A percentile compares a stretch with the other conserved stretches of the same genome.
phyloP scores from a whole-genome alignment of 64 coral and sea anemone species.

The Stichodactyla helianthus region DNA sequence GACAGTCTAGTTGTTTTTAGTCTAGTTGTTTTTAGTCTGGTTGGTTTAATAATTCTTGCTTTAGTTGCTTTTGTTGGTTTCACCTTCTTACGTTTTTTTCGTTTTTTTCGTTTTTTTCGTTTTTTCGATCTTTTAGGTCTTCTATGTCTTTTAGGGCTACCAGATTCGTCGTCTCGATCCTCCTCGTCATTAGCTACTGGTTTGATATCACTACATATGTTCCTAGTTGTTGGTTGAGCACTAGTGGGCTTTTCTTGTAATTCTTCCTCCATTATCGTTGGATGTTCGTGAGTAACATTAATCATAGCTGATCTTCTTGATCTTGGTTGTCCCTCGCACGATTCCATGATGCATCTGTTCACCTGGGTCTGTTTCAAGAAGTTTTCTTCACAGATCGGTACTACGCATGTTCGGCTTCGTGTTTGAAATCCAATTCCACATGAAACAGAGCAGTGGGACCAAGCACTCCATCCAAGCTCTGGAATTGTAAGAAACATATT shows the following conservation, averaged over 20 bases:
- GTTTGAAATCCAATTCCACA: neutral
- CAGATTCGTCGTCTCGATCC: neutral
- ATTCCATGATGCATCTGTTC: neutral
- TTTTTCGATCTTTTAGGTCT: neutral
- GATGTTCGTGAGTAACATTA: neutral
- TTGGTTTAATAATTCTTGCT: neutral
- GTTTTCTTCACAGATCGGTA: neutral
- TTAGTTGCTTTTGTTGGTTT: neutral
- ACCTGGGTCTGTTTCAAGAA: neutral
- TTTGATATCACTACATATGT: neutral
- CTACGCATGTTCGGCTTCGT: neutral
- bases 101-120: neutral
- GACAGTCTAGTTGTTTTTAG: neutral
- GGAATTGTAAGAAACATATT: neutral
- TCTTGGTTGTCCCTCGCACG: neutral
- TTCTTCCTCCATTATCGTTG: neutral
- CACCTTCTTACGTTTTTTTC: neutral
- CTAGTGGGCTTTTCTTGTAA: neutral
- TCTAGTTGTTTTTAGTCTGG: neutral
- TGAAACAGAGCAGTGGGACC: constrained; percentile 13
- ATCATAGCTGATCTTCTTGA: neutral
- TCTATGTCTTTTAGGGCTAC: neutral
- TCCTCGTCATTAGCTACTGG: neutral
- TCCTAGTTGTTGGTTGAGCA: neutral
- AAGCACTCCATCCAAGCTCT: constrained; percentile 13